These are phyloP conservation scores for Deilephila porcellus DNA, from an alignment of 2,888 invertebrate genomes.

Conservation along the genomic window DNA sequence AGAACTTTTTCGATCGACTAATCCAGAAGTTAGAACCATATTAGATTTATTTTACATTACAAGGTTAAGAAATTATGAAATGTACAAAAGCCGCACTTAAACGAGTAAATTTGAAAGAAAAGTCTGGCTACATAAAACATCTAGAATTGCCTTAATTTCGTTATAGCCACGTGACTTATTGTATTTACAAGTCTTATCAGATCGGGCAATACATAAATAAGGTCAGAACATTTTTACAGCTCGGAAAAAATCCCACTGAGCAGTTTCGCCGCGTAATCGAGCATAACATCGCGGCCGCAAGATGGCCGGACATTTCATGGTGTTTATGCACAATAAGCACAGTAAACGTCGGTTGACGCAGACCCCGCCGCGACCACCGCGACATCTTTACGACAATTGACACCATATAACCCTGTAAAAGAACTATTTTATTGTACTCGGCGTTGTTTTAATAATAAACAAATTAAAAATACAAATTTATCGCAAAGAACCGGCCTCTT, in stretches of 20 bases:
- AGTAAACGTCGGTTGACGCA: slow-evolving; percentile 69
- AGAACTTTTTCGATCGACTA: no score
- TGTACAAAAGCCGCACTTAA: no score
- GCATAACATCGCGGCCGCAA: slow-evolving; percentile 64
- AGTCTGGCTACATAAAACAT: background rate
- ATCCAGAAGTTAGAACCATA: no score
- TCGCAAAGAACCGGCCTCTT: slow-evolving; percentile 62
- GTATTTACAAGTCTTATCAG: background rate
- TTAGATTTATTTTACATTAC: background rate
- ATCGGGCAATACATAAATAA: slow-evolving; percentile 25
- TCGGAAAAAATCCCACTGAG: slow-evolving; percentile 57
- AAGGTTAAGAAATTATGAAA: no score
- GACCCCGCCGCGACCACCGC: slow-evolving; percentile 64
- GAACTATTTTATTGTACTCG: slow-evolving; percentile 72
- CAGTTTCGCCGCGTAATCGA: slow-evolving; percentile 63
- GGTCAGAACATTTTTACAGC: slow-evolving; percentile 30
- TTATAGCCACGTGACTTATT: no score
- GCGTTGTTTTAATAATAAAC: slow-evolving; percentile 79
- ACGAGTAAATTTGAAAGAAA: no score
- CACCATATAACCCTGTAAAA: slow-evolving; percentile 69
- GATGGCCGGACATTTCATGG: slow-evolving; percentile 55
- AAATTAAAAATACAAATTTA: slow-evolving; percentile 80
- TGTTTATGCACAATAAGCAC: slow-evolving; percentile 65
- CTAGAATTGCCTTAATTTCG: no score
- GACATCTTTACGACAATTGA: slow-evolving; percentile 71